Evolutionary conservation across 2,888 invertebrate species (phyloP), one percentile per base, ranked within the genome.

Genomic region (Polymixis flavicincta): DNA sequence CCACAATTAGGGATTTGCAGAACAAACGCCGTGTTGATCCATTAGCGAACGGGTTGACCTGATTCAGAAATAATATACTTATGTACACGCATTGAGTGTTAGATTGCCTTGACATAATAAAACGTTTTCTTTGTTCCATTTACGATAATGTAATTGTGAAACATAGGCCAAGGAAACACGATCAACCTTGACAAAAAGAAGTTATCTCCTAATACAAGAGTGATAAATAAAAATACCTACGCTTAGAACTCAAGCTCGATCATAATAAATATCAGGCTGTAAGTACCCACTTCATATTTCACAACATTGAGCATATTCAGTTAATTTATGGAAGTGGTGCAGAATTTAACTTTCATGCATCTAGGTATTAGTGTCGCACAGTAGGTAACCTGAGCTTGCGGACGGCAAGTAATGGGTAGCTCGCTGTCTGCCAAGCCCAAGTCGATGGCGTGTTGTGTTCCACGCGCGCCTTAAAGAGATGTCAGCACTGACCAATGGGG

Each of bases 161-260:
- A 94, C 90, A 87, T 87, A 89, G 93, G 93, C 94, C 94, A 95
- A 94, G 93, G 93, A 90, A 92, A 89, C 77, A 81, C 82, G 79
- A 68, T 78, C 90, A 93, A 92, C 94, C 93, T 94, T 94, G 93
- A 93, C 92, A 86, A 89, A 89, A 90, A 88, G 77, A 90, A 91
- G 89, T 93, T 93, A 94, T 93, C 93, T 83, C 74, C 85, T 86
- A 89, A 89, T 87, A 87, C 45, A 85, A 73, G 81, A 63, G 57
- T 71, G 86, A 89, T 86, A 86, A 87, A 80, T 84, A 85, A 80
- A 82, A 82, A 84, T 76, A 72, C 67, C 67, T 78, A 78, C 77
- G 63, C 69, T 71, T 74, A 70, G 64, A 82, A 66, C 64, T 65
- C 66, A 69, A 71, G 67, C 71, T 67, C 42, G 66, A 57, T 63